Evolutionary conservation across 2,113 vertebrate genomes (phyloP).

Genomic region (Corythaixoides concolor): DNA sequence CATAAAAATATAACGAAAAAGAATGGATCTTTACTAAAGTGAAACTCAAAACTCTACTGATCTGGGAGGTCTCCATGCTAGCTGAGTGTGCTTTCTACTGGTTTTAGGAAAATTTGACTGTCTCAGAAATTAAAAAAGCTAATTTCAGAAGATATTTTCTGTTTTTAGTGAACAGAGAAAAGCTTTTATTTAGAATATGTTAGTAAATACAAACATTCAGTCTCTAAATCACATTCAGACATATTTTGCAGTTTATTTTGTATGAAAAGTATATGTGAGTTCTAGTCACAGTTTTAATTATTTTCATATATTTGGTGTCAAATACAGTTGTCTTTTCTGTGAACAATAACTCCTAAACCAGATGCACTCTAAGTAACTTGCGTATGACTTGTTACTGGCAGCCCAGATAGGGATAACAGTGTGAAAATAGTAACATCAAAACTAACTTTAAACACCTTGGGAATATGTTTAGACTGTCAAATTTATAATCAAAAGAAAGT

Average conservation of each 20-base stretch:
- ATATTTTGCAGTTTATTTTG: background rate
- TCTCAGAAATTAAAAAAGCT: background rate
- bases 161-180: background rate
- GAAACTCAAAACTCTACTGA: background rate
- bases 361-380: fast-evolving
- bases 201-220: background rate
- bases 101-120: background rate
- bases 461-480: background rate
- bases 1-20: background rate
- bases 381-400: background rate
- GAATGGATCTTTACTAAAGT: background rate
- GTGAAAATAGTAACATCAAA: background rate
- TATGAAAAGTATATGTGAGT: background rate
- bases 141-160: background rate
- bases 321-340: background rate
- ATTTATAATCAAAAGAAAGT: background rate
- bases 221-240: background rate
- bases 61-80: background rate
- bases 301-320: background rate
- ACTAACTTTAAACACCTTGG: background rate
- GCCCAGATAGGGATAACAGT: background rate
- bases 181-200: background rate
- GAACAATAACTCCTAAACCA: background rate
- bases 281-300: background rate
- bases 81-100: background rate